Percentiles rank a stretch among this genome's conserved stretches.
These are phyloP conservation scores for Clarias laeviceps DNA, from an alignment of 2,797 vertebrate genomes.

Conservation along the genomic window DNA sequence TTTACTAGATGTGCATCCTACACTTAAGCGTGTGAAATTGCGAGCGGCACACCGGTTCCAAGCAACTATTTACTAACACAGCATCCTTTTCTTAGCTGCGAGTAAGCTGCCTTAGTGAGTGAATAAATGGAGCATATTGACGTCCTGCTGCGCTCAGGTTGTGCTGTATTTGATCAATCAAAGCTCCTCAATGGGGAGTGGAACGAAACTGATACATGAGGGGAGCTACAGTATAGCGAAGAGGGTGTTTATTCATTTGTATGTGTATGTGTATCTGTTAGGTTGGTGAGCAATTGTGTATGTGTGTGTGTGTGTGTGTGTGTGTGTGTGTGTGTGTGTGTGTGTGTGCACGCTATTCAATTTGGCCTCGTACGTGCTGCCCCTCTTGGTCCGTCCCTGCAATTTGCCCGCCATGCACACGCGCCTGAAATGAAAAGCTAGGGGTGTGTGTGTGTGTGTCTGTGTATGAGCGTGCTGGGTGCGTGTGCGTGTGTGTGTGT, in stretches of 20 bases:
- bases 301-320: slow-evolving; percentile 17
- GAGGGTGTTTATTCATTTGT: slow-evolving; percentile 7
- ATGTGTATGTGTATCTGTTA: slow-evolving; percentile 29
- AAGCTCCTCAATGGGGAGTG: slow-evolving; percentile 72
- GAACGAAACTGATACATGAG: slow-evolving; percentile 82
- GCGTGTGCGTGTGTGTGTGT: not conserved
- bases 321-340: too few species aligned
- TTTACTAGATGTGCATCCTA: not conserved
- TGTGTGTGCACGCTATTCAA: slow-evolving; percentile 58
- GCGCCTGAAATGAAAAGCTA: slow-evolving; percentile 77
- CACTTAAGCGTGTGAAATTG: not conserved
- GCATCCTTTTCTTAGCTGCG: slow-evolving; percentile 79
- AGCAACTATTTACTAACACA: slow-evolving; percentile 51
- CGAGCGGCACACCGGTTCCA: not conserved
- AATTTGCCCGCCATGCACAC: slow-evolving; percentile 69
- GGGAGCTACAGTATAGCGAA: slow-evolving; percentile 66
- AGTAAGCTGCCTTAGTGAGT: slow-evolving; percentile 69
- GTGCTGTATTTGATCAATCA: slow-evolving; percentile 97
- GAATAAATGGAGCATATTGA: slow-evolving; percentile 94
- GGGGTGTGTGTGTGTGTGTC: slow-evolving; percentile 38
- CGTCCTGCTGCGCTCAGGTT: slow-evolving; percentile 86
- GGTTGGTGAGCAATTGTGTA: slow-evolving; percentile 22
- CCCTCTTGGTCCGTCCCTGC: slow-evolving; percentile 59
- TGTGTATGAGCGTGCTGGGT: slow-evolving; percentile 41
- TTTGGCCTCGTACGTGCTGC: slow-evolving; percentile 62